These are phyloP conservation scores for Crotophaga sulcirostris DNA, from an alignment of 2,113 vertebrate genomes.

Conservation along the genomic window DNA sequence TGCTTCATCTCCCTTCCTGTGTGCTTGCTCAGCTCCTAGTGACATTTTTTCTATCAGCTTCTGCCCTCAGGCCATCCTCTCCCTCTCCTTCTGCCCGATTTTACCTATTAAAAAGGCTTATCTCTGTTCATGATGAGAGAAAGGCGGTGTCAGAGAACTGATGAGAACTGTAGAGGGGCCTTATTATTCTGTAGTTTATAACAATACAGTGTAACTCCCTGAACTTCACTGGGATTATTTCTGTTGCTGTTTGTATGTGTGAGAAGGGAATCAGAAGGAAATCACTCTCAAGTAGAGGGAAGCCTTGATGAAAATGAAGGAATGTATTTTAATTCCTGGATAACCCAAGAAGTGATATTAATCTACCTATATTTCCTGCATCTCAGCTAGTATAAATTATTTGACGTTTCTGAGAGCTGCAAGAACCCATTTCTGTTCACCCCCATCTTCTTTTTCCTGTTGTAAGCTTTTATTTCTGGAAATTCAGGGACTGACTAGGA, in stretches of 20 bases:
- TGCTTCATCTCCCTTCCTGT: not conserved
- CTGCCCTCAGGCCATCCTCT: not conserved
- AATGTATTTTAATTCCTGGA: not conserved
- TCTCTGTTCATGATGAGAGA: not conserved
- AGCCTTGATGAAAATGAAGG: not conserved
- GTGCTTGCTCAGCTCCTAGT: not conserved
- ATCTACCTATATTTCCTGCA: not conserved
- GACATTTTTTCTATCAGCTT: not conserved
- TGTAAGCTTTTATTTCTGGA: not conserved
- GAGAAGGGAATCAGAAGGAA: not conserved
- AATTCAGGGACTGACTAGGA: not conserved
- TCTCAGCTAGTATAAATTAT: not conserved
- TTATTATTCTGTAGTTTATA: not conserved
- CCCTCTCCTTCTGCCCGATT: not conserved
- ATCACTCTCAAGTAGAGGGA: not conserved
- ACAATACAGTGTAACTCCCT: not conserved
- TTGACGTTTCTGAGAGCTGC: not conserved
- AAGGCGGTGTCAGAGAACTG: not conserved
- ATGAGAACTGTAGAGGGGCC: not conserved
- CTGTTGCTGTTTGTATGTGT: not conserved
- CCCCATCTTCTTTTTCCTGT: not conserved
- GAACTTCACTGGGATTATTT: not conserved
- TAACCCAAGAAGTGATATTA: constrained; percentile 3
- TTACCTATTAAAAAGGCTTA: not conserved
- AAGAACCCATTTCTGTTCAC: not conserved